Evolutionary conservation across 2,888 invertebrate genomes (phyloP).

Genomic region (Chloromyia formosa): DNA sequence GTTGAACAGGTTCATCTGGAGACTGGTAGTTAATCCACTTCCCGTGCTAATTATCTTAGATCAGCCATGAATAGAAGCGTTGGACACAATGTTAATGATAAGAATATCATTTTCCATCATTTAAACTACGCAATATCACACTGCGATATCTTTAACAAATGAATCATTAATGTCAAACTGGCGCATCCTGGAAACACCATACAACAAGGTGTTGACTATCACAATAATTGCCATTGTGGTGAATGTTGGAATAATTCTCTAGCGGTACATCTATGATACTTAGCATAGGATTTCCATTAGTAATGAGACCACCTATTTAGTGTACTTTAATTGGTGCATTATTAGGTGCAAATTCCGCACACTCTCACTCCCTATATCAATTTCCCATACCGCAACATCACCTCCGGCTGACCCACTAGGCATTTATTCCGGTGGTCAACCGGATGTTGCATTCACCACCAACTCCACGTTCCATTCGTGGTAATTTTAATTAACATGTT

Average conservation of each 20-base stretch:
- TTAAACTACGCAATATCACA: too few species aligned
- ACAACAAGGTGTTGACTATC: conserved; percentile 9
- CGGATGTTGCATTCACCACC: neutral
- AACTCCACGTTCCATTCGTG: neutral
- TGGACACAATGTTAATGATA: too few species aligned
- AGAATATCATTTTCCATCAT: too few species aligned
- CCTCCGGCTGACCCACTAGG: neutral
- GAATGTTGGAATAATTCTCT: neutral
- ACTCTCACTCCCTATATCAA: neutral
- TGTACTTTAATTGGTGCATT: conserved; percentile 23
- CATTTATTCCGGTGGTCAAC: neutral
- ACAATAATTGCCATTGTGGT: neutral
- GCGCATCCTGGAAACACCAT: neutral
- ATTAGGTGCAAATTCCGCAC: conserved; percentile 23
- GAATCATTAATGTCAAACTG: too few species aligned
- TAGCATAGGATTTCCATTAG: neutral
- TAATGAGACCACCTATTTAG: neutral
- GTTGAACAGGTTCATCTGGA: too few species aligned
- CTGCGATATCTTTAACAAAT: too few species aligned
- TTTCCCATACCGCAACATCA: neutral
- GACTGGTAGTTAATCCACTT: too few species aligned
- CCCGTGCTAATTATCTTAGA: too few species aligned
- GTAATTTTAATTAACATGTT: conserved; percentile 31
- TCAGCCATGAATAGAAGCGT: too few species aligned
- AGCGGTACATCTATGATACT: neutral